phyloP scores from a whole-genome alignment of 2,797 vertebrate genomes.

The Cyprinella venusta region DNA sequence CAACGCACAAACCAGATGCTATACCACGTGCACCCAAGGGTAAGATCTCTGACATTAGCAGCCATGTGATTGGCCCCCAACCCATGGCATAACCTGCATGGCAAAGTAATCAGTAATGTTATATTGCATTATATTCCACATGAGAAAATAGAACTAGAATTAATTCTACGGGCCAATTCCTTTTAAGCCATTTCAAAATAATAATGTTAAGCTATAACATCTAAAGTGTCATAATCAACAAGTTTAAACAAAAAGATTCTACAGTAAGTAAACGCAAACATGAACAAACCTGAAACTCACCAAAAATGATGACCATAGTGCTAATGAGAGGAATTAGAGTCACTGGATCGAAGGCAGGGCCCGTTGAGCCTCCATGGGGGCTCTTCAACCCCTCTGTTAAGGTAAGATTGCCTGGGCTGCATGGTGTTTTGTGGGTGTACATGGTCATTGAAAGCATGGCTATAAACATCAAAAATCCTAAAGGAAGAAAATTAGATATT shows the following conservation, averaged over 20 bases:
- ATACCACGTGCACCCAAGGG: conserved; percentile 87
- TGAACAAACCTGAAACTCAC: conserved; percentile 68
- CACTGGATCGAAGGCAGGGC: conserved; percentile 51
- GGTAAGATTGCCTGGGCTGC: conserved; percentile 61
- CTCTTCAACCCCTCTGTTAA: conserved; percentile 11
- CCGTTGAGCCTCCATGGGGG: background rate
- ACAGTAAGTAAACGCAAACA: conserved; percentile 1
- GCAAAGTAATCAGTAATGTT: background rate
- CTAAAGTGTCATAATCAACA: background rate
- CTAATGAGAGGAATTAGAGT: conserved; percentile 87
- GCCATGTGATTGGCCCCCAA: conserved; percentile 97
- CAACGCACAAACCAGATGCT: conserved; percentile 90
- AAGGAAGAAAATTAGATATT: conserved; percentile 74
- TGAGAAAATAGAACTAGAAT: background rate
- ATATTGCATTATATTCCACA: background rate
- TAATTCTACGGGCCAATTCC: background rate
- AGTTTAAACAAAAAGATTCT: background rate
- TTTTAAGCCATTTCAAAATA: background rate
- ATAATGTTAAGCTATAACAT: background rate
- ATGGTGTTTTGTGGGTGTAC: conserved; percentile 69
- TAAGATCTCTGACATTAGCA: conserved; percentile 95
- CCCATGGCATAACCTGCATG: conserved; percentile 91
- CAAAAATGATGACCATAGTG: conserved; percentile 90
- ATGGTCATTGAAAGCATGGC: conserved; percentile 85
- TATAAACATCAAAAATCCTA: conserved; percentile 80